Conservation (phyloP, 2,888 invertebrate species). For the Aphrophora alni region DNA sequence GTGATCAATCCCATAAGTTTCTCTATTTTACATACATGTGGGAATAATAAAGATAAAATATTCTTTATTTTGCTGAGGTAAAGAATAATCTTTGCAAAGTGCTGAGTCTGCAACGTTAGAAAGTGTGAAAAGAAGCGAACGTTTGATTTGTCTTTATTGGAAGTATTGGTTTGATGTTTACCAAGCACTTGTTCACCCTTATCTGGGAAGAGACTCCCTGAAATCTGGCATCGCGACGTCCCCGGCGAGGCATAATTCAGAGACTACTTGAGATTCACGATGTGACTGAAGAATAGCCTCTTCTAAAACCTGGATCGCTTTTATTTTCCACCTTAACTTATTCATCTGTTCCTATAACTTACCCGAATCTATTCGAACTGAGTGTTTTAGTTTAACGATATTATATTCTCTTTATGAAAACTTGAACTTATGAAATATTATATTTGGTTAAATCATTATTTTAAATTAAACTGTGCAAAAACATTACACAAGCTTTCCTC, state of each 20-base stretch:
- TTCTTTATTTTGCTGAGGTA: neutral
- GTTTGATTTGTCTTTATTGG: constrained; percentile 6
- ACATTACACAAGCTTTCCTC: no score
- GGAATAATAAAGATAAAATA: no score
- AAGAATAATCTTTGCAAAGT: neutral
- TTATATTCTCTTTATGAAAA: no score
- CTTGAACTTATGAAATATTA: no score
- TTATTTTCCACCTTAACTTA: neutral
- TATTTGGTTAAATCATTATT: no score
- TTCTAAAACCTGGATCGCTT: neutral
- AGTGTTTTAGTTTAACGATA: no score
- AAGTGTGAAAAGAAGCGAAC: neutral
- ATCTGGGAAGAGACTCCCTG: neutral
- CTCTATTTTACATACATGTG: no score
- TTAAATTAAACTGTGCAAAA: no score
- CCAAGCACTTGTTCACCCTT: constrained; percentile 9
- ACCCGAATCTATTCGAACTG: neutral
- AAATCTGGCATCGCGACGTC: constrained; percentile 2
- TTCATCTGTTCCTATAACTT: neutral
- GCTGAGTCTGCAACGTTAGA: neutral
- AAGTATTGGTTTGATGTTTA: neutral
- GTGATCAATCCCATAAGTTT: no score
- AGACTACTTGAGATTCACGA: neutral
- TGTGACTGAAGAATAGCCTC: neutral
- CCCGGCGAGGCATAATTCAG: constrained; percentile 2